Conservation (phyloP, 2,797 vertebrate genomes). For the Diplodus puntazzo region DNA sequence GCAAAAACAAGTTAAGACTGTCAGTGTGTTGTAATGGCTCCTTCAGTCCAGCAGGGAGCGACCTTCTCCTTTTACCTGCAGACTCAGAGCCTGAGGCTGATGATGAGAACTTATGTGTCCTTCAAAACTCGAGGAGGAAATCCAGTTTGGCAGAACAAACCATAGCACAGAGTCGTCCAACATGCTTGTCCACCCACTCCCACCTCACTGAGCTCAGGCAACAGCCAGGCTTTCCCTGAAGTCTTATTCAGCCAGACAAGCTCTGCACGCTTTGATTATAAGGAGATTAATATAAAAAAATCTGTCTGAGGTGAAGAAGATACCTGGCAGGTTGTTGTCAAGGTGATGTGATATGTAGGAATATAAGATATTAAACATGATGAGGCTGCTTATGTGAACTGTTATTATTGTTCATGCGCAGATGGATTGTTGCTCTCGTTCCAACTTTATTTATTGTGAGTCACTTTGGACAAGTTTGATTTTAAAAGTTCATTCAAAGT, state of each 20-base stretch:
- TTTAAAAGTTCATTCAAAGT: neutral
- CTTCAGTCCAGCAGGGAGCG: slow-evolving; percentile 44
- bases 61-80: neutral
- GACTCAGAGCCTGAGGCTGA: neutral
- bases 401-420: neutral
- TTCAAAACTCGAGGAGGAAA: slow-evolving; percentile 18
- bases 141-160: slow-evolving; percentile 17
- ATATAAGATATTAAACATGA: neutral
- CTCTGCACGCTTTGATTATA: neutral
- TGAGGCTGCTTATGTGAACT: neutral
- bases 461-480: neutral
- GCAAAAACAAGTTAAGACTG: too few relatives aligned
- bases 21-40: neutral
- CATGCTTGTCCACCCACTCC: slow-evolving; percentile 38
- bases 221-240: neutral
- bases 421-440: neutral
- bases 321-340: neutral
- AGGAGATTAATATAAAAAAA: neutral
- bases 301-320: too few relatives aligned
- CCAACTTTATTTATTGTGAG: neutral
- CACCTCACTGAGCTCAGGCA: neutral
- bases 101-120: neutral
- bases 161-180: slow-evolving; percentile 28
- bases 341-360: neutral
- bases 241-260: neutral